Percentiles rank a stretch among this genome's conserved stretches.
phyloP scores from a whole-genome alignment of 2,797 vertebrate species.

The Peromyscus eremicus region DNA sequence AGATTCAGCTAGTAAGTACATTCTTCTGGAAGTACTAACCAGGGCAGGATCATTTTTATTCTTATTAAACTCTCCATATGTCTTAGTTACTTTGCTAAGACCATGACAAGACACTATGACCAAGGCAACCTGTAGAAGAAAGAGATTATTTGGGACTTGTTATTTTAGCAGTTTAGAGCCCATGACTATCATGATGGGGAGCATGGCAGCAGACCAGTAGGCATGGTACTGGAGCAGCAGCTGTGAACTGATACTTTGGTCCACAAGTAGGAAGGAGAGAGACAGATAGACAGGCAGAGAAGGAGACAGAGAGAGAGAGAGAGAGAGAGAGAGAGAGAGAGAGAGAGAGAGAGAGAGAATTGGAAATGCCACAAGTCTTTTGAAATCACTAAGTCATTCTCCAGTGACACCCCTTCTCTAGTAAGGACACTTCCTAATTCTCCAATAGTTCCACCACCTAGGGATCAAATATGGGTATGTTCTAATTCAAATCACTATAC shows the following conservation, averaged over 20 bases:
- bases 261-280: neutral
- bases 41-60: neutral
- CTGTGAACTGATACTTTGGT: neutral
- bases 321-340: neutral
- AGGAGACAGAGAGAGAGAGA: neutral
- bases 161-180: neutral
- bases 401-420: neutral
- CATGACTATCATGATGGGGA: neutral
- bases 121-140: neutral
- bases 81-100: neutral
- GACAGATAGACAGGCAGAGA: no score
- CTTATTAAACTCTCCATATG: neutral
- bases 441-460: neutral
- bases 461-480: neutral
- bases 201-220: neutral
- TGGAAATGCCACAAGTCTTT: neutral
- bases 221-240: neutral
- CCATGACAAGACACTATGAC: neutral
- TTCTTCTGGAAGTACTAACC: neutral
- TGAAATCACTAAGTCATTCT: no score
- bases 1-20: neutral
- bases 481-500: neutral
- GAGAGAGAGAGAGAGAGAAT: no score
- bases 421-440: neutral
- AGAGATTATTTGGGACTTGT: neutral